These are phyloP conservation scores for Cryptoprocta ferox DNA, from an alignment of 2,797 vertebrate species.

Conservation along the genomic window DNA sequence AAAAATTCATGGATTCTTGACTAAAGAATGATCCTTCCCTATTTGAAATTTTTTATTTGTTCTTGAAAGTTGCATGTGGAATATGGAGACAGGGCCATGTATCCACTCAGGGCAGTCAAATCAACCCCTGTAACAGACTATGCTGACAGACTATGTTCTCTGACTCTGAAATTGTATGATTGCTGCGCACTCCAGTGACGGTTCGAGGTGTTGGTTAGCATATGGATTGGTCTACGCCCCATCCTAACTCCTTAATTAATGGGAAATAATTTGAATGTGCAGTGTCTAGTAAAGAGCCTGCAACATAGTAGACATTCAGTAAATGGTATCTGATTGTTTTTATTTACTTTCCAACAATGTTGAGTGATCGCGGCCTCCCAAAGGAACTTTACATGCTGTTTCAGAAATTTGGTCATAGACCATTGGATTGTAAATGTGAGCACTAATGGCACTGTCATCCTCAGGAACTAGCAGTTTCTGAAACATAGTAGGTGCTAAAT, in stretches of 20 bases:
- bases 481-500: background rate
- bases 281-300: background rate
- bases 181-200: background rate
- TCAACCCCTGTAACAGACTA: background rate
- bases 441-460: background rate
- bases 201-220: background rate
- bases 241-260: background rate
- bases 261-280: background rate
- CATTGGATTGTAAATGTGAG: background rate
- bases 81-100: background rate
- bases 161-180: background rate
- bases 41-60: background rate
- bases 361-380: background rate
- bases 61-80: background rate
- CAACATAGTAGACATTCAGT: background rate
- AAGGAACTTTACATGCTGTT: background rate
- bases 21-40: background rate
- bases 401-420: background rate
- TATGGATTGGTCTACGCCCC: background rate
- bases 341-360: slow-evolving; percentile 35
- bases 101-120: background rate
- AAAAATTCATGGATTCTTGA: background rate
- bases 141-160: background rate
- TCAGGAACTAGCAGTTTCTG: background rate
- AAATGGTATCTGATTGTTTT: background rate